Conservation (phyloP, 2,888 invertebrate species). For the Cheilosia vulpina region DNA sequence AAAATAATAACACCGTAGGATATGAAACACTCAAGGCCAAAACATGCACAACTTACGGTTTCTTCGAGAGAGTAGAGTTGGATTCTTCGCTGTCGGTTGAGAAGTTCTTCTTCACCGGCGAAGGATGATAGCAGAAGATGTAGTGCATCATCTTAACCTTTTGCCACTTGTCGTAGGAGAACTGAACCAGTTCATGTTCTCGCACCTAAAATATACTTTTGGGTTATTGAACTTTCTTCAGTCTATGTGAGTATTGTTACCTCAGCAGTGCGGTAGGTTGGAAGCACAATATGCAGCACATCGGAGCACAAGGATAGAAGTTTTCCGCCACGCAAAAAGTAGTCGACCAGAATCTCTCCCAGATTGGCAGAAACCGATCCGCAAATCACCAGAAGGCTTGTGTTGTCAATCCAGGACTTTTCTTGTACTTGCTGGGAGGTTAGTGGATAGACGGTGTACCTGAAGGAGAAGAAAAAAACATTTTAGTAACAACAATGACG, state of each 20-base stretch:
- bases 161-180: slow-evolving; percentile 93
- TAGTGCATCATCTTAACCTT: slow-evolving; percentile 94
- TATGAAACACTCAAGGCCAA: slow-evolving; percentile 30
- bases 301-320: slow-evolving; percentile 92
- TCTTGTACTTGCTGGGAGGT: slow-evolving; percentile 81
- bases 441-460: slow-evolving; percentile 88
- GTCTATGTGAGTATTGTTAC: slow-evolving; percentile 81
- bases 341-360: slow-evolving; percentile 88
- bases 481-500: not conserved
- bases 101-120: slow-evolving; percentile 92
- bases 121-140: slow-evolving; percentile 94
- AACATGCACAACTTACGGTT: slow-evolving; percentile 82
- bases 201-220: slow-evolving; percentile 85
- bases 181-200: slow-evolving; percentile 92
- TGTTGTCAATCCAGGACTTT: slow-evolving; percentile 85
- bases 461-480: slow-evolving; percentile 67
- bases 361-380: slow-evolving; percentile 88
- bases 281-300: slow-evolving; percentile 89
- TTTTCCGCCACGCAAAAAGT: slow-evolving; percentile 89
- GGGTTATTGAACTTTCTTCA: not conserved
- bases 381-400: slow-evolving; percentile 90
- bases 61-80: slow-evolving; percentile 83
- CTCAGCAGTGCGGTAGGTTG: slow-evolving; percentile 93
- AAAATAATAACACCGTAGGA: slow-evolving; percentile 12
- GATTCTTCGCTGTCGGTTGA: slow-evolving; percentile 89